Conservation (phyloP, 2,113 vertebrate species). For the Hydrolagus affinis region DNA sequence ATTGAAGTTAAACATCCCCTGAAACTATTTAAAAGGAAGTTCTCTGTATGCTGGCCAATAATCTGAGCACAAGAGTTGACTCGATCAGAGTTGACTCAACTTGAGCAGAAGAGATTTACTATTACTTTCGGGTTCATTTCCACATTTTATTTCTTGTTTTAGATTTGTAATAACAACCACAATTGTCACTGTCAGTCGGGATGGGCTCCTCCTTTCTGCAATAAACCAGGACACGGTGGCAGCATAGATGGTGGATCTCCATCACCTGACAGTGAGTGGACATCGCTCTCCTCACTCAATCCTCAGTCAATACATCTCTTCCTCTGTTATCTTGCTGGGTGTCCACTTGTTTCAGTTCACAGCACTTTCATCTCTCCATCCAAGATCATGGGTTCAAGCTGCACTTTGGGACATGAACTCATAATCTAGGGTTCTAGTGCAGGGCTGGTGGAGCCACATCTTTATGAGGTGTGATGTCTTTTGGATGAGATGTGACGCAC, state of each 20-base stretch:
- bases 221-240: conserved; percentile 67
- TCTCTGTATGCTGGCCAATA: too few relatives aligned
- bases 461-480: not conserved
- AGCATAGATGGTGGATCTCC: conserved; percentile 87
- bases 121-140: not conserved
- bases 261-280: conserved; percentile 46
- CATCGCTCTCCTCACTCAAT: not conserved
- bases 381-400: conserved; percentile 32
- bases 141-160: conserved; percentile 11
- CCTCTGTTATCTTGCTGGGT: conserved; percentile 43
- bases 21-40: too few relatives aligned
- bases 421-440: not conserved
- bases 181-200: conserved; percentile 82
- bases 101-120: not conserved
- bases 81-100: not conserved
- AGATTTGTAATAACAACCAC: conserved; percentile 94
- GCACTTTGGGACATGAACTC: not conserved
- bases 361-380: conserved; percentile 42
- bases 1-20: too few relatives aligned
- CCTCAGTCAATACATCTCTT: not conserved
- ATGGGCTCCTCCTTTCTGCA: conserved; percentile 83
- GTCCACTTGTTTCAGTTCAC: conserved; percentile 43
- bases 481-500: not conserved
- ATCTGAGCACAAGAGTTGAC: too few relatives aligned
- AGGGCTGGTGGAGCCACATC: not conserved